phyloP scores from a whole-genome alignment of 2,113 vertebrate species.

The Proterorhinus semilunaris region DNA sequence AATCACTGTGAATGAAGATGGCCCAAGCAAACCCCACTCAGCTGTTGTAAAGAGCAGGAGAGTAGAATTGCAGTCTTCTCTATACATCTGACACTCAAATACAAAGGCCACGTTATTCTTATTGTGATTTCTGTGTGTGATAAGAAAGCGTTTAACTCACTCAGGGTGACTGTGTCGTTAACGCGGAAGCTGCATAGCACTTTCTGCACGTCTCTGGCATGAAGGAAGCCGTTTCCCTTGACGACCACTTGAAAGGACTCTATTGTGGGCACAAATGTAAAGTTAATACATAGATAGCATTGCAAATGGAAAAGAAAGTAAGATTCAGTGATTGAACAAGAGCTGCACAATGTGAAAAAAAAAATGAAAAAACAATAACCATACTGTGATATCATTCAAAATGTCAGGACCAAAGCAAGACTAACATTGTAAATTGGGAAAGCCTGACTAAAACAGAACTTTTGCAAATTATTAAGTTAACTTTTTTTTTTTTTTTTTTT shows the following conservation, averaged over 20 bases:
- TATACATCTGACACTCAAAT: neutral
- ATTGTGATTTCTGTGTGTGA: neutral
- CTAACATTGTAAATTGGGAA: no score
- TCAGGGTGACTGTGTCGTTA: slow-evolving; percentile 89
- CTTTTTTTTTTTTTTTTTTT: no score
- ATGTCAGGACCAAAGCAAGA: no score
- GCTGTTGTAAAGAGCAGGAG: slow-evolving; percentile 14
- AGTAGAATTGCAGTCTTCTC: neutral
- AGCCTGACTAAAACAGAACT: no score
- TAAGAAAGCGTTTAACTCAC: slow-evolving; percentile 76
- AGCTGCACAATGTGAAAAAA: no score
- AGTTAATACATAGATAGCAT: neutral
- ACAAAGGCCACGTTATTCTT: neutral
- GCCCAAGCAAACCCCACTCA: slow-evolving; percentile 35
- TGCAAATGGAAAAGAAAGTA: neutral
- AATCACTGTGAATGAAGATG: slow-evolving; percentile 20
- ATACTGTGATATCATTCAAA: no score
- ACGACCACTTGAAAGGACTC: slow-evolving; percentile 95
- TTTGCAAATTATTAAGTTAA: no score
- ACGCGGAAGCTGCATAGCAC: slow-evolving; percentile 98
- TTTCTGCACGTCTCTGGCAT: slow-evolving; percentile 86
- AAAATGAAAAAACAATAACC: no score
- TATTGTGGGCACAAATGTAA: slow-evolving; percentile 50
- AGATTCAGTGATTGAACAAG: neutral
- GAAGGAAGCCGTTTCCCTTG: slow-evolving; percentile 92